Evolutionary conservation across 92 coral and sea anemone genomes (phyloP), one percentile per base, ranked within the genome.

Genomic region (Parazoanthus swiftii): DNA sequence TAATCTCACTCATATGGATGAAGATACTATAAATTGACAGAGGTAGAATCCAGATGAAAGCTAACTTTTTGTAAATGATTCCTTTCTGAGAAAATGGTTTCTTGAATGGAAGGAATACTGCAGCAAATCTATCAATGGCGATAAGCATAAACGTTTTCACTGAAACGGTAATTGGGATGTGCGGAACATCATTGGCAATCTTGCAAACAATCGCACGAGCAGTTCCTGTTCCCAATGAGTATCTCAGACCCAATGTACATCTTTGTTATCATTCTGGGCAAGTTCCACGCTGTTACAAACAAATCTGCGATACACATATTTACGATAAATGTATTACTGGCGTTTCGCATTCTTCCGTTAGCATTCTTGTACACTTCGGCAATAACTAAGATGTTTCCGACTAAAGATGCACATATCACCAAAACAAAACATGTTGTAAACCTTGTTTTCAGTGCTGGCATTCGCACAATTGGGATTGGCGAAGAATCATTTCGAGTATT

Each of bases 221-320:
- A 11, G 5, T 73, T 29, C 13, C 38, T 33, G 43, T 2, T 73
- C 77, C 77, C 33, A 73, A 26, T 73, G 77, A n/a, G 38, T 23
- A 73, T 73, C 18, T 73, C 42, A 73, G 8, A 73, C 2, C 77
- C 77, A 15, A 73, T 73, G 42, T 26, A 73, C 2, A 73, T 33
- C 37, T 73, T 73, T 73, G 77, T 8, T 26, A 72, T 72, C 76
- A 72, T 72, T 72, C 76, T 72, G 15, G 76, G 76, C 39, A 72
- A 26, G 76, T 72, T 72, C 76, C 76, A 72, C 15, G 9, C 76
- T 26, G 76, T 72, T 72, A 72, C 20, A 72, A 72, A 1, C 15
- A 72, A 14, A 72, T 72, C 76, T 72, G 76, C 76, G 76, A 72
- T 29, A 36, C 76, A 72, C 76, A 72, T 72, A 29, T 72, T 72